Conservation (phyloP, 30 jellyfish, hydroid and myxozoan species). For the Sanderia malayensis region DNA sequence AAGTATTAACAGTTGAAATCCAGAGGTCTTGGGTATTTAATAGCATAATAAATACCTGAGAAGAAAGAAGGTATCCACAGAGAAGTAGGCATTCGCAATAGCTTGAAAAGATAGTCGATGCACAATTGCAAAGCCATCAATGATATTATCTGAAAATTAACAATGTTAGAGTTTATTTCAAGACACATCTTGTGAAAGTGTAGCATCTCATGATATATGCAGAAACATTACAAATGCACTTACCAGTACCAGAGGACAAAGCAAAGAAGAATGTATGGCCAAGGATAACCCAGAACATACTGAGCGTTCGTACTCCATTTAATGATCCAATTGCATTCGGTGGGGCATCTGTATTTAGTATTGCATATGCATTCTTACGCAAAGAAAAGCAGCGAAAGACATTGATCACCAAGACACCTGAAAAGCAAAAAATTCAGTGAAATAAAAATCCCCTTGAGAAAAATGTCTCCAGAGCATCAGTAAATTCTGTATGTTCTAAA, state of each 20-base stretch:
- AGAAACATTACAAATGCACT: neutral
- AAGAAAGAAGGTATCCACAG: slow-evolving; percentile 89
- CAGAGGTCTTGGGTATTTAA: neutral
- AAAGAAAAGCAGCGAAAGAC: slow-evolving; percentile 66
- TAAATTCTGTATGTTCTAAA: too few species aligned
- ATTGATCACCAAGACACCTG: slow-evolving; percentile 48
- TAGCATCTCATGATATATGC: too few species aligned
- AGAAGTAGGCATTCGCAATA: slow-evolving; percentile 82
- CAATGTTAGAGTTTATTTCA: too few species aligned
- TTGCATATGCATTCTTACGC: slow-evolving; percentile 55
- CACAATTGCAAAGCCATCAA: slow-evolving; percentile 36
- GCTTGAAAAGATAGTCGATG: slow-evolving; percentile 75
- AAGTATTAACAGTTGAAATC: neutral
- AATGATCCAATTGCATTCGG: slow-evolving; percentile 72
- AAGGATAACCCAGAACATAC: slow-evolving; percentile 91
- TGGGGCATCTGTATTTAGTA: slow-evolving; percentile 66
- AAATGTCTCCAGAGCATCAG: too few species aligned
- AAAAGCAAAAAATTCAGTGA: too few species aligned
- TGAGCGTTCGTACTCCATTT: slow-evolving; percentile 82
- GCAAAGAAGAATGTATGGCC: slow-evolving; percentile 79
- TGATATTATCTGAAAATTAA: slow-evolving; percentile 69
- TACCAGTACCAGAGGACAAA: slow-evolving; percentile 51
- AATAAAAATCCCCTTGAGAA: too few species aligned
- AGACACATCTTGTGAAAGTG: too few species aligned
- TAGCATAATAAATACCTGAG: slow-evolving; percentile 57